These are phyloP conservation scores for Semotilus atromaculatus DNA, from an alignment of 2,797 vertebrate species.

Conservation along the genomic window DNA sequence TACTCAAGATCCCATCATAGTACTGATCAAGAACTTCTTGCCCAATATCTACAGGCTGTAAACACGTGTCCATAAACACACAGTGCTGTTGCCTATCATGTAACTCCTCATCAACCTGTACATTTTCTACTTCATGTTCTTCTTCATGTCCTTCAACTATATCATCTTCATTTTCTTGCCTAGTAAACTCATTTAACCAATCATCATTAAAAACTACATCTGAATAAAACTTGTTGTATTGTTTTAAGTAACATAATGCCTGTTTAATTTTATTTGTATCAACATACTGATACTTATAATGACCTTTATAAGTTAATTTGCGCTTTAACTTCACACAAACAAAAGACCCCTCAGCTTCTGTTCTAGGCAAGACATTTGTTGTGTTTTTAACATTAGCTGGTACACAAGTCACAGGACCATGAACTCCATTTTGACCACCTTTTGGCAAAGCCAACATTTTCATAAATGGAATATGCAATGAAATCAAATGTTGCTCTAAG, in stretches of 20 bases:
- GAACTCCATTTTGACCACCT: slow-evolving; percentile 38
- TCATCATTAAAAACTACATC: slow-evolving; percentile 40
- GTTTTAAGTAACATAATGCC: slow-evolving; percentile 21
- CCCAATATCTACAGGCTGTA: too few relatives aligned
- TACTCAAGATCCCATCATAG: too few relatives aligned
- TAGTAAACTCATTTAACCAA: neutral
- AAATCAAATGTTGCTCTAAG: slow-evolving; percentile 45
- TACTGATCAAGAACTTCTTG: too few relatives aligned
- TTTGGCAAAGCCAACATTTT: slow-evolving; percentile 42
- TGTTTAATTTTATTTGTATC: slow-evolving; percentile 7
- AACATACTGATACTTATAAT: slow-evolving; percentile 50
- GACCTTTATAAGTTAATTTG: slow-evolving; percentile 48
- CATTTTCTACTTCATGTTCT: too few relatives aligned
- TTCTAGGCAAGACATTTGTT: slow-evolving; percentile 39
- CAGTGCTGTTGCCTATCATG: too few relatives aligned
- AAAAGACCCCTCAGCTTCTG: slow-evolving; percentile 24
- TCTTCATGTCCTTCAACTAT: too few relatives aligned
- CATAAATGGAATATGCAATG: slow-evolving; percentile 44
- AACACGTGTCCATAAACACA: too few relatives aligned
- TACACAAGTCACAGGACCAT: slow-evolving; percentile 41
- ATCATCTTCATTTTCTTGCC: too few relatives aligned
- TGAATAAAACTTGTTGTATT: slow-evolving; percentile 29
- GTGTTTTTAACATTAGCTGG: slow-evolving; percentile 7
- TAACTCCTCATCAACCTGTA: too few relatives aligned
- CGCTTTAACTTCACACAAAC: slow-evolving; percentile 26